Evolutionary conservation across 2,113 vertebrate genomes (phyloP).

Genomic region (Microcebus lehilahytsara): DNA sequence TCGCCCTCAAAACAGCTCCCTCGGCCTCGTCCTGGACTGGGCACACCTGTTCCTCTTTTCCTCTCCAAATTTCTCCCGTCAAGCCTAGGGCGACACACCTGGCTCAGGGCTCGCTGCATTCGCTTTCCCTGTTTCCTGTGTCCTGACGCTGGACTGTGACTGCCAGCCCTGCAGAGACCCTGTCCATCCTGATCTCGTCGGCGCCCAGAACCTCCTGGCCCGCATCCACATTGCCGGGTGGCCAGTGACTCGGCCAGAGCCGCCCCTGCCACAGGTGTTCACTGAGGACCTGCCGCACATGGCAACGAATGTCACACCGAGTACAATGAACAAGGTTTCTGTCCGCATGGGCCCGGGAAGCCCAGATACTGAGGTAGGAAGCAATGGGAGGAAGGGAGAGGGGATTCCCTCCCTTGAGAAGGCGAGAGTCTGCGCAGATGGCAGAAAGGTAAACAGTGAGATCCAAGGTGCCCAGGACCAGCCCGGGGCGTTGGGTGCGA

Average conservation of each 20-base stretch:
- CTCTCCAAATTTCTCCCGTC: neutral
- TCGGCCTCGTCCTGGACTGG: neutral
- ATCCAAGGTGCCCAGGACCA: neutral
- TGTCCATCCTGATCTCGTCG: neutral
- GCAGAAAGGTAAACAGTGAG: neutral
- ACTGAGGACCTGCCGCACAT: neutral
- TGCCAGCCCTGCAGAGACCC: neutral
- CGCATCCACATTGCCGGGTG: too few species aligned
- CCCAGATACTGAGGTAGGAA: neutral
- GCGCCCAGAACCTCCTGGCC: neutral
- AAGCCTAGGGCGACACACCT: neutral
- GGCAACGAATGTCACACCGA: rapidly evolving
- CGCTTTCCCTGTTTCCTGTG: too few species aligned
- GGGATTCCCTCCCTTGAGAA: neutral
- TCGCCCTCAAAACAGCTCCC: neutral
- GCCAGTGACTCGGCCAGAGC: neutral
- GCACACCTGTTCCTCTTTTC: neutral
- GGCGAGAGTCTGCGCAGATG: neutral
- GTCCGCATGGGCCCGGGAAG: neutral
- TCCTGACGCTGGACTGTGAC: neutral
- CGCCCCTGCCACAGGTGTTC: neutral
- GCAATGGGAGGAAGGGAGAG: neutral
- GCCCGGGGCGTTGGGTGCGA: neutral
- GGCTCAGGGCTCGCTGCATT: rapidly evolving
- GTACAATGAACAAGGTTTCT: neutral